Base-by-base conservation (phyloP, 2,888 invertebrate species). In the Thymelicus sylvestris region DNA sequence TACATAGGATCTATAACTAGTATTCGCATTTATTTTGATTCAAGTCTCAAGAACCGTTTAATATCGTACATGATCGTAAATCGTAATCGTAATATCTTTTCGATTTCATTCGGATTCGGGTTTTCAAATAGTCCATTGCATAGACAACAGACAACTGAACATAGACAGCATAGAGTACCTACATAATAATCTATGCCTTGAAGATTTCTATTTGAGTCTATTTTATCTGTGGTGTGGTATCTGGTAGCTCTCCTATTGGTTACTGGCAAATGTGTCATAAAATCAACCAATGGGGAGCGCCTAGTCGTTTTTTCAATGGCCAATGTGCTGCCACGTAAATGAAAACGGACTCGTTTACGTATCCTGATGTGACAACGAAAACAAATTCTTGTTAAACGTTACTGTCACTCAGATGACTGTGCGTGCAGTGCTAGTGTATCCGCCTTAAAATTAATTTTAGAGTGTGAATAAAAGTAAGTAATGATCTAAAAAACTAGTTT, bases 331-430 rank as follows among this genome's bases (percentile, higher is more conserved):
- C 83, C 84, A 83, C 84, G 83, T 84, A 82, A 86, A 75, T 68
- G 76, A 77, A 77, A 80, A 79, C 78, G 77, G 66, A 73, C 74
- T 24, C 24, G 41, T 15, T 10, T 47, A 4, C 24, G 8, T 66
- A 38, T 31, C 31, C 5, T 31, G 31, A 2, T 12, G n/a, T 70
- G 66, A 55, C 80, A 85, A 80, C 75, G 80, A 86, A 86, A 88
- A 88, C 88, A 85, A 86, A 83, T 86, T 87, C 81, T 83, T 79
- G 78, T 77, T 24, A 76, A 74, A 75, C 74, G 80, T 82, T 86
- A 78, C 85, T 89, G 90, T 90, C 89, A 90, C 86, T 87, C 82
- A 88, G 87, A 89, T 92, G 92, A 92, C 91, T 92, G 90, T 90
- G 87, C 88, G 88, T 83, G 88, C 86, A 83, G 87, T n/a, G n/a